phyloP scores from a whole-genome alignment of 2,113 vertebrate species.

The Puffinus mauretanicus region DNA sequence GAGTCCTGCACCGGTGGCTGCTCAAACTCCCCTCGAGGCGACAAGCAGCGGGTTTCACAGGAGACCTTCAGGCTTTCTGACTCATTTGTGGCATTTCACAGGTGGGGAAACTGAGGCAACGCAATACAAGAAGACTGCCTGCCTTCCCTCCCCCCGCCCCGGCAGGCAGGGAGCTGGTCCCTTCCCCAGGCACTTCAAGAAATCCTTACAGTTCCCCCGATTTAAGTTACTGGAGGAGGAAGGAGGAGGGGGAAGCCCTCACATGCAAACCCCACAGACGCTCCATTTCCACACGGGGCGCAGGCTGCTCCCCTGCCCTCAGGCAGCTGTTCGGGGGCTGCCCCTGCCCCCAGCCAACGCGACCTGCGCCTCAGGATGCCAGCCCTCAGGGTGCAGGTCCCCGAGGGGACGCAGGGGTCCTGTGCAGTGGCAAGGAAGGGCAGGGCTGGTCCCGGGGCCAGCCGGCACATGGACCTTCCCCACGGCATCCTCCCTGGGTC shows the following conservation, averaged over 20 bases:
- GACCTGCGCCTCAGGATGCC: accelerated
- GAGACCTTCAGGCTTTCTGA: neutral
- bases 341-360: accelerated
- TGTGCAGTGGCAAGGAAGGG: neutral
- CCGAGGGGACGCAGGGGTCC: neutral
- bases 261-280: neutral
- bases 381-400: neutral
- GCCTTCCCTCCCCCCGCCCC: neutral
- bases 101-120: neutral
- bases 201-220: neutral
- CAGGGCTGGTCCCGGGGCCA: neutral
- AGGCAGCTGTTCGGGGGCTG: neutral
- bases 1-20: neutral
- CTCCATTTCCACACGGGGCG: neutral
- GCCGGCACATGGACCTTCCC: neutral
- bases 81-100: neutral
- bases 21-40: accelerated
- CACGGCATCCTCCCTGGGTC: neutral
- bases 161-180: neutral
- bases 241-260: neutral
- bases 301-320: neutral
- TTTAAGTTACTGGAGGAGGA: neutral
- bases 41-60: neutral
- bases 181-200: neutral
- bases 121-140: accelerated